Base-by-base conservation (phyloP, 2,113 vertebrate species). In the Tachuris rubrigastra region DNA sequence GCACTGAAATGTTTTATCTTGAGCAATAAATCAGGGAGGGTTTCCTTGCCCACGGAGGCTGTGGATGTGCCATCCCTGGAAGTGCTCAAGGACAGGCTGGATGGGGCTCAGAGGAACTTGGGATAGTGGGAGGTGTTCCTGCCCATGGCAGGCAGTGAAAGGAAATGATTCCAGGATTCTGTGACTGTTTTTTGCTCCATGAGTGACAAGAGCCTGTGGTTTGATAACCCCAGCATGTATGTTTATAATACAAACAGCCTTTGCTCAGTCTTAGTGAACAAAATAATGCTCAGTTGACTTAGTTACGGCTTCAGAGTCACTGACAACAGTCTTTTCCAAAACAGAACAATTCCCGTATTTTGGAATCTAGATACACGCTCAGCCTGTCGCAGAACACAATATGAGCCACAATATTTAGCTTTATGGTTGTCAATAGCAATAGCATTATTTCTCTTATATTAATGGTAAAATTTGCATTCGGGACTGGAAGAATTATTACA, bases 341-440 rank as follows among this genome's bases (percentile, higher is more conserved):
- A 56, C 18, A 85, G 65, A 90, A 41, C 55, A 87, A 80, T 49
- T 16, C 12, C 21, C 63, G 0, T 10, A 3, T 25, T 79, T 27
- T 86, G 87, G 65, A 83, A 62, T 17, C 23, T 24, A 73, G 75
- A 50, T 3, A 42, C 42, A 6, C 0, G 41, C 80, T 86, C 14
- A 4, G 72, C 68, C 56, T 21, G 24, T 27, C 52, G 49, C 68
- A 85, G 67, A 94, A 23, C 52, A 73, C 69, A 82, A 12, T 5
- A 59, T 0, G 3, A 63, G 55, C 39, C 46, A 50, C 85, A 84
- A 6, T 23, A 50, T 85, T 95, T 85, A 75, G 67, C 27, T 83
- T 88, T 82, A 67, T 66, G n/a, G 56, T 85, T 92, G 92, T 84
- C 84, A 96, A 74, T 22, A 96, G 96, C 94, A 97, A 87, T 35